Evolutionary conservation across 2,797 vertebrate genomes (phyloP), one percentile per base, ranked within the genome.

Genomic region (Sphenodon punctatus): DNA sequence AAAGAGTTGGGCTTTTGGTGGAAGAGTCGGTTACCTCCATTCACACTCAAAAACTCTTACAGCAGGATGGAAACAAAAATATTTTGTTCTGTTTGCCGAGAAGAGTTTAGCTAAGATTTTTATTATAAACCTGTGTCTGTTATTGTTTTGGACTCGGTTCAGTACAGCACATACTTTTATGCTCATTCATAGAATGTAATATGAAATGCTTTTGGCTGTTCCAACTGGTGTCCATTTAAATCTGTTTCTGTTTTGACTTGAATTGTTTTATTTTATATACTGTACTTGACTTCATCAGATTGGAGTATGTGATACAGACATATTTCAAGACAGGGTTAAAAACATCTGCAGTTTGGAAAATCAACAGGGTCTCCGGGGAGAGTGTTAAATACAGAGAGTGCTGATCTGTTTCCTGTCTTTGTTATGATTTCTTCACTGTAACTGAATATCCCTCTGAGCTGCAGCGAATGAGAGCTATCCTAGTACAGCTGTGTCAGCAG

Each of bases 351-450:
- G 94, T 92, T 94, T 93, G 84, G 78, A 95, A 95, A 78, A n/a
- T 75, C 84, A 7, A 86, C 85, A 49, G 75, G 80, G 85, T 94
- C 95, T 92, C 90, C 68, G 56, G 65, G 93, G 97, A 94, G 90
- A 59, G 94, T 84, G 92, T 95, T 92, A 95, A 97, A 95, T 93
- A 95, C 92, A 87, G 91, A 96, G 96, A 95, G 93, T 96, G 94
- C 96, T 97, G 96, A 97, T 96, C 96, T 97, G 96, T 97, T 98
- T 98, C 97, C 97, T 98, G 97, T 96, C 95, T 96, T 97, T 97
- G 97, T 98, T 98, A 96, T 97, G 96, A 96, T 97, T 98, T 97
- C 96, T 97, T 90, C 94, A 93, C 93, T 93, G 95, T 95, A 96
- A 96, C 95, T 87, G 89, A 94, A 96, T 96, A 96, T 95, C 87